phyloP scores from a whole-genome alignment of 92 coral and sea anemone species.

The Metridium senile region DNA sequence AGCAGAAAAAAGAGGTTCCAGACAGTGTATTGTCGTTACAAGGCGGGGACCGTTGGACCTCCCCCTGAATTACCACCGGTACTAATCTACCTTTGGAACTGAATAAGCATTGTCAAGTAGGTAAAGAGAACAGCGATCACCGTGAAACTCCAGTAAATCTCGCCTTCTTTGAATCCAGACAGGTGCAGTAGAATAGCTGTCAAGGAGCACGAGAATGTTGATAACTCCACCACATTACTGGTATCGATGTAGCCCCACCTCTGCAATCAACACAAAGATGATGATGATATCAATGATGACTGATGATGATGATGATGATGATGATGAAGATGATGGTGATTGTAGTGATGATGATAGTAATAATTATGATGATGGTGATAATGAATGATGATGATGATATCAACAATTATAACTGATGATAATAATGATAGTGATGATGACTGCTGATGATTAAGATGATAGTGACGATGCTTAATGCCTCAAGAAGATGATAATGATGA shows the following conservation, averaged over 20 bases:
- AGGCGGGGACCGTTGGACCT: too few relatives aligned
- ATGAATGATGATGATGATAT: too few relatives aligned
- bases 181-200: conserved; percentile 22
- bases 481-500: too few relatives aligned
- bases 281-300: neutral
- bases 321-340: neutral
- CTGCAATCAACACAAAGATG: conserved; percentile 14
- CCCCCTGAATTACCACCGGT: too few relatives aligned
- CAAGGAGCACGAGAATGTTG: conserved; percentile 58
- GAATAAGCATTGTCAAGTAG: conserved; percentile 58
- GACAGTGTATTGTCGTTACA: too few relatives aligned
- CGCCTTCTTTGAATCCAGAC: neutral
- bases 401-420: neutral
- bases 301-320: neutral
- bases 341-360: too few relatives aligned
- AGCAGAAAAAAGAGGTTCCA: too few relatives aligned
- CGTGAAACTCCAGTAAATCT: conserved; percentile 38
- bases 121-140: conserved; percentile 53
- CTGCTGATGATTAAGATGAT: too few relatives aligned
- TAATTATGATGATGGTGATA: too few relatives aligned
- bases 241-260: conserved; percentile 67
- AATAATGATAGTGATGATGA: neutral
- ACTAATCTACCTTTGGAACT: neutral
- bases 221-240: conserved; percentile 66
- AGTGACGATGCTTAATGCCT: too few relatives aligned